Percentiles rank a stretch among this genome's conserved stretches.
Conservation (phyloP, 2,888 invertebrate species). For the Habrosyne pyritoides region DNA sequence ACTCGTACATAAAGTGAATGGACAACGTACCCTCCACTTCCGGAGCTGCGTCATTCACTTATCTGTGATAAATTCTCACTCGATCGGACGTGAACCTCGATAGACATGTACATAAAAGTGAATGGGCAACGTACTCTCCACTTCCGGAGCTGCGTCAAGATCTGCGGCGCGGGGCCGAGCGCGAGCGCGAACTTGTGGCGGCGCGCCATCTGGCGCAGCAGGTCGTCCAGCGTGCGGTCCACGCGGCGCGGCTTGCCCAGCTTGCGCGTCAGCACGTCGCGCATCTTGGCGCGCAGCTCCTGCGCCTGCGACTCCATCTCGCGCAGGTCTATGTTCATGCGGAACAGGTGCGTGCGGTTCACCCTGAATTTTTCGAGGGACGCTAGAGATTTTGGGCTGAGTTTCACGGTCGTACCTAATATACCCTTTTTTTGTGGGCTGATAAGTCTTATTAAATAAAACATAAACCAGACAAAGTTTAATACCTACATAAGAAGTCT, state of each 20-base stretch:
- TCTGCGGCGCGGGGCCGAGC: constrained; percentile 52
- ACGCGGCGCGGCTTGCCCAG: constrained; percentile 69
- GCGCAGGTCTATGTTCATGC: constrained; percentile 88
- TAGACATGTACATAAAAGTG: no score
- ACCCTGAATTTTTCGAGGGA: constrained; percentile 71
- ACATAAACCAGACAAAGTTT: no score
- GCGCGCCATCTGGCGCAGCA: constrained; percentile 69
- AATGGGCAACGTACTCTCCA: constrained; percentile 58
- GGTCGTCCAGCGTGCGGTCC: constrained; percentile 68
- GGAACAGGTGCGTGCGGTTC: constrained; percentile 86
- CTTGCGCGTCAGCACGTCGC: constrained; percentile 69
- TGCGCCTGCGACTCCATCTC: constrained; percentile 85
- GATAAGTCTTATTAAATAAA: no score
- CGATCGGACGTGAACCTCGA: no score
- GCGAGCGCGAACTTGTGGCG: constrained; percentile 67
- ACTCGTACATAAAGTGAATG: no score
- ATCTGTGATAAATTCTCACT: no score
- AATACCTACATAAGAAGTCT: no score
- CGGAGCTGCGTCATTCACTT: no score
- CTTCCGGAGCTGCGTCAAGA: constrained; percentile 54
- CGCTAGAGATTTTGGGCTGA: no score
- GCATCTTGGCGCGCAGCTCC: constrained; percentile 79
- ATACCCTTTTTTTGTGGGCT: no score
- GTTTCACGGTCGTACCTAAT: no score
- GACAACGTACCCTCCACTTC: no score